A percentile compares a stretch with the other conserved stretches of the same genome.
phyloP scores from a whole-genome alignment of 2,797 vertebrate genomes.

The Momotus momota region DNA sequence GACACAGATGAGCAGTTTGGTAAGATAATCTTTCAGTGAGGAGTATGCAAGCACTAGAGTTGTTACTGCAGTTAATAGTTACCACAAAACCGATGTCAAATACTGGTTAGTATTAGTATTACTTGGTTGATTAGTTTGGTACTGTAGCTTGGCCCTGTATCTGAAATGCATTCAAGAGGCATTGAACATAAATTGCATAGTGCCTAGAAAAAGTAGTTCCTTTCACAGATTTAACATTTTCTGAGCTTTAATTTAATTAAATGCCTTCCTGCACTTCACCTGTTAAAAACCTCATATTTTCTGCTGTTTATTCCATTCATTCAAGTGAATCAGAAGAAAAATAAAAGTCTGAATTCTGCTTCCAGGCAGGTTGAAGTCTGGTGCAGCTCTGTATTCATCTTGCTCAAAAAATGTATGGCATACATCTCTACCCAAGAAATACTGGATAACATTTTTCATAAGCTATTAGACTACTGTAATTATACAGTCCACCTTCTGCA shows the following conservation, averaged over 20 bases:
- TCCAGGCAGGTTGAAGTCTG: background rate
- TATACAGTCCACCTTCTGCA: background rate
- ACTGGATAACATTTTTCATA: background rate
- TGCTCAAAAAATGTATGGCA: background rate
- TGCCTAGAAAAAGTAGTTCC: background rate
- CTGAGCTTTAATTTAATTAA: constrained; percentile 22
- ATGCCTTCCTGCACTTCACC: background rate
- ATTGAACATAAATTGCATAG: background rate
- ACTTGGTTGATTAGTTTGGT: background rate
- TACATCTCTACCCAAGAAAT: background rate
- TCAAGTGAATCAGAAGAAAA: background rate
- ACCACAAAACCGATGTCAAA: background rate
- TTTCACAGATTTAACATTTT: constrained; percentile 1
- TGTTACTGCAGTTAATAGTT: background rate
- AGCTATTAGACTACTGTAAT: constrained; percentile 2
- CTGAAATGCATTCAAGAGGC: background rate
- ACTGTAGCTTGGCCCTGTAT: background rate
- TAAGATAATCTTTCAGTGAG: background rate
- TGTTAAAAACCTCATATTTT: constrained; percentile 3
- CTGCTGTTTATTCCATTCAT: background rate
- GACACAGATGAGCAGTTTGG: background rate
- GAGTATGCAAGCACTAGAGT: background rate
- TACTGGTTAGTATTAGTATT: no score
- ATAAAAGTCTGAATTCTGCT: background rate
- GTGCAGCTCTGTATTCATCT: background rate